A percentile compares a stretch with the other conserved stretches of the same genome.
Conservation (phyloP, 2,888 invertebrate species). For the Smittia sp. region DNA sequence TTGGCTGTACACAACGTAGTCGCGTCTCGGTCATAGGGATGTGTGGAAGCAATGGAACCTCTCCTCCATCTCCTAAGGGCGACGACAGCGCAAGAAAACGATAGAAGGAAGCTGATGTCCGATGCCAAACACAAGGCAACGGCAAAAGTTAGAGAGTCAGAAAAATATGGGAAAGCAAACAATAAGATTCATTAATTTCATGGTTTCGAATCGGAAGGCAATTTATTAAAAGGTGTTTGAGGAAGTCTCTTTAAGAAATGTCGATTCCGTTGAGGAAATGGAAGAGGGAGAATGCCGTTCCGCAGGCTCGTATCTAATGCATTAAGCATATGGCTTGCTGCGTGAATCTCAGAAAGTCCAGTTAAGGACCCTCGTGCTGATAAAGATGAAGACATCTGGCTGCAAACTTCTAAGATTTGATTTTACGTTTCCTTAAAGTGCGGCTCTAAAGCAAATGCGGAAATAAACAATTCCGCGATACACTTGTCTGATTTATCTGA, state of each 20-base stretch:
- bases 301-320: background rate
- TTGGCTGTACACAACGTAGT: background rate
- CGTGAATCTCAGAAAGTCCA: background rate
- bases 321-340: background rate
- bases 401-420: no score
- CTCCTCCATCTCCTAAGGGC: no score
- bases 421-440: no score
- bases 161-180: slow-evolving; percentile 15
- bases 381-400: background rate
- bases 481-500: no score
- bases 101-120: no score
- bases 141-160: no score
- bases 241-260: slow-evolving; percentile 23
- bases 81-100: no score
- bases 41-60: no score
- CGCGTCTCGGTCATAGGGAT: no score
- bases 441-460: no score
- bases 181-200: slow-evolving; percentile 29
- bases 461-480: no score
- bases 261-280: background rate
- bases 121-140: no score
- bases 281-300: background rate
- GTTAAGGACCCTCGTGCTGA: background rate
- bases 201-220: slow-evolving; percentile 13
- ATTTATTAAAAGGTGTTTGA: slow-evolving; percentile 27